These are phyloP conservation scores for Serilophus lunatus DNA, from an alignment of 2,113 vertebrate species.

Conservation along the genomic window DNA sequence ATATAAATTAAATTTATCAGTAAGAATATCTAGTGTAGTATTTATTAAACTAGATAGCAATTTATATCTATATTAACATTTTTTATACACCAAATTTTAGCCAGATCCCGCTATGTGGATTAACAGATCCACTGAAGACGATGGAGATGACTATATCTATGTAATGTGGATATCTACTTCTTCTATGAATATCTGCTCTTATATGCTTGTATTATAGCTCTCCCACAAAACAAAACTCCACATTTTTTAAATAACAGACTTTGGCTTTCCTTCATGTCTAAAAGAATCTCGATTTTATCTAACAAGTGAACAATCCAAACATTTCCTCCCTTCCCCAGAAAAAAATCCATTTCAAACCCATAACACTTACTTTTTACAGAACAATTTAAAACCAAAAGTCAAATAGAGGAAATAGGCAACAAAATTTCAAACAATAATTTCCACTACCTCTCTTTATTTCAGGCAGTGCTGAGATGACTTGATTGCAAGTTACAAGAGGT, in stretches of 20 bases:
- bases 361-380: background rate
- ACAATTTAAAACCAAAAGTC: background rate
- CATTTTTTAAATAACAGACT: background rate
- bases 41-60: background rate
- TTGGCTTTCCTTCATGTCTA: no score
- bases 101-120: background rate
- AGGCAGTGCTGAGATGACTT: background rate
- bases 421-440: background rate
- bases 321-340: no score
- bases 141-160: background rate
- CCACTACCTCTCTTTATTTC: background rate
- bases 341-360: no score
- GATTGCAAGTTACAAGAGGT: background rate
- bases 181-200: background rate
- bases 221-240: background rate
- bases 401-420: background rate
- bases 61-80: background rate
- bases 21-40: background rate
- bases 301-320: no score
- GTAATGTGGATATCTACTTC: background rate
- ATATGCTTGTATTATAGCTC: background rate
- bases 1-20: background rate
- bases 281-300: no score
- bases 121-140: background rate
- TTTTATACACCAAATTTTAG: background rate